Evolutionary conservation across 2,113 vertebrate species (phyloP), one percentile per base, ranked within the genome.

Genomic region (Theristicus caerulescens): DNA sequence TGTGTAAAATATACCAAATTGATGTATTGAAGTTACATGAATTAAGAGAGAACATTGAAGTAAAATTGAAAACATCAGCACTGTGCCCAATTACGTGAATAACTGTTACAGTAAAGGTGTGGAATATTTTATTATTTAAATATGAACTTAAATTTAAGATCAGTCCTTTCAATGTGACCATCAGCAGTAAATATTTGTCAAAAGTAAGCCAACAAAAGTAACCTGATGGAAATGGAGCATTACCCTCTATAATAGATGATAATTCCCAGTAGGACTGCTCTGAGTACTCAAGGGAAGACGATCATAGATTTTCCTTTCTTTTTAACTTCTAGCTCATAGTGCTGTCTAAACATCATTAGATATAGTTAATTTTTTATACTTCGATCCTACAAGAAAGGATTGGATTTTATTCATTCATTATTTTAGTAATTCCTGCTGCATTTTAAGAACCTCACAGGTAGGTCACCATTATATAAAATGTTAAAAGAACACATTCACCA

Each of bases 301-400:
- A 34, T 91, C 8, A 82, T 26, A 91, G 46, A 77, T 88, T 79
- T 94, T 80, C 81, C 21, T 86, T 89, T 92, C 17, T 64, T 94
- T 94, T 96, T 96, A 86, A 82, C 86, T 90, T 95, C 71, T 78
- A 78, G 25, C 58, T 97, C 38, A 58, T 55, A 64, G 32, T 64
- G 34, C 57, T 85, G 32, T 85, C 85, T 80, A 44, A 87, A 57
- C 24, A 29, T 97, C 69, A 62, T 94, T 91, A 86, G 62, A 74
- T 90, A 70, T 13, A 92, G 62, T 55, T 92, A 86, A 93, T 79
- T 93, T 85, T 72, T 96, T 93, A 76, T 42, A n/a, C 66, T 86
- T 94, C 16, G 7, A 20, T 91, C n/a, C 54, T 87, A 54, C 74
- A 73, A 95, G 64, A 94, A 93, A 87, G 47, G 22, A 12, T 49